A percentile compares a stretch with the other conserved stretches of the same genome.
Conservation (phyloP, 37 sponge, comb jelly and placozoan species). For the Axinella damicornis region DNA sequence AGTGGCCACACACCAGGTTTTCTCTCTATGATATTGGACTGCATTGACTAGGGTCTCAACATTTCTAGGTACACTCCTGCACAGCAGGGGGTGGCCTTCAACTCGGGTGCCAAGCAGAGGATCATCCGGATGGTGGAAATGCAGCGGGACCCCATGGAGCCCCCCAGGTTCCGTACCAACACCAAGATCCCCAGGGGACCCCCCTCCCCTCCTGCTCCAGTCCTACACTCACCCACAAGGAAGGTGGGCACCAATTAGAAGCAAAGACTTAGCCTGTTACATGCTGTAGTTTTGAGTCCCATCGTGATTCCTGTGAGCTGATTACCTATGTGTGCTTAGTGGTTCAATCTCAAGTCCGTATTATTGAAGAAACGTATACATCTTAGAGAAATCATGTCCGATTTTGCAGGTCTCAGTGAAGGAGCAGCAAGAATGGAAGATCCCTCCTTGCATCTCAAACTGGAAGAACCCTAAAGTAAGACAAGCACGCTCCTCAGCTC, state of each 20-base stretch:
- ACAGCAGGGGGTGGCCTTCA: slow-evolving; percentile 89
- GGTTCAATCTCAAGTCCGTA: too few species aligned
- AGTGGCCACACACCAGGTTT: too few species aligned
- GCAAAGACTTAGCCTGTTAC: background rate
- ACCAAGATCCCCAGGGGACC: slow-evolving; percentile 97
- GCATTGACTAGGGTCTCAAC: background rate
- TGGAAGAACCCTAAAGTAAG: slow-evolving; percentile 95
- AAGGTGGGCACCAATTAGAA: slow-evolving; percentile 62
- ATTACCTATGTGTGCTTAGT: too few species aligned
- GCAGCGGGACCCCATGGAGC: slow-evolving; percentile 98
- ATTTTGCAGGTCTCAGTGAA: slow-evolving; percentile 90
- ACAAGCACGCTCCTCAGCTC: too few species aligned
- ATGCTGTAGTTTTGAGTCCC: too few species aligned
- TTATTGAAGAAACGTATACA: too few species aligned
- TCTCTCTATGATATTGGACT: too few species aligned
- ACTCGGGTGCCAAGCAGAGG: slow-evolving; percentile 97
- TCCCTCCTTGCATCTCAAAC: slow-evolving; percentile 98
- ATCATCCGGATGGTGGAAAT: slow-evolving; percentile 97
- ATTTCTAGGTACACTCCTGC: slow-evolving; percentile 89
- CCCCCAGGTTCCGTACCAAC: slow-evolving; percentile 94
- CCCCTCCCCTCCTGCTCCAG: slow-evolving; percentile 98
- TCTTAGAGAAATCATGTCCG: too few species aligned
- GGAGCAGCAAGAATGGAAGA: slow-evolving; percentile 99
- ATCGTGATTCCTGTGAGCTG: too few species aligned
- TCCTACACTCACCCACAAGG: slow-evolving; percentile 94